These are phyloP conservation scores for Alfaro cultratus DNA, from an alignment of 2,797 vertebrate species.

Conservation along the genomic window DNA sequence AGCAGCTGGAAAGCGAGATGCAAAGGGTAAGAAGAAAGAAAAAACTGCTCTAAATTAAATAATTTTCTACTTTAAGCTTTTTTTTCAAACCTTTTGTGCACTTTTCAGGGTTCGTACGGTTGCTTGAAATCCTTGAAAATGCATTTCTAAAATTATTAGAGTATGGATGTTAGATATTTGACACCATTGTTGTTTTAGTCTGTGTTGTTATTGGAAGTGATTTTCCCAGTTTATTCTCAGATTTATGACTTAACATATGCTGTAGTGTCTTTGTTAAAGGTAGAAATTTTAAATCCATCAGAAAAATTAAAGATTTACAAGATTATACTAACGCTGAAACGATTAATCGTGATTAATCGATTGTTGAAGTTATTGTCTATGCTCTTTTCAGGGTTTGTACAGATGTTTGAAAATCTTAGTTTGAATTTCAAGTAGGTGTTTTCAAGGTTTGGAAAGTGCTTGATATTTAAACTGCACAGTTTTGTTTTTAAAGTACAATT, in stretches of 20 bases:
- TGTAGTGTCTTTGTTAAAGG: neutral
- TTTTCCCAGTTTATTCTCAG: neutral
- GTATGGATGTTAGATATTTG: neutral
- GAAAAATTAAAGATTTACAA: neutral
- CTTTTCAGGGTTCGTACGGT: too few relatives aligned
- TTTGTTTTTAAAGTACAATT: too few relatives aligned
- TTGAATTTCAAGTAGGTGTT: too few relatives aligned
- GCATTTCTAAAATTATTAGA: neutral
- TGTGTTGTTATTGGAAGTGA: neutral
- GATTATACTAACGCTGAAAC: neutral
- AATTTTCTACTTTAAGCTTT: neutral
- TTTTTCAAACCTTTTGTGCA: slow-evolving; percentile 30
- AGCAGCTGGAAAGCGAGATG: slow-evolving; percentile 98
- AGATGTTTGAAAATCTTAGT: too few relatives aligned
- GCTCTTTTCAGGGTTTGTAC: too few relatives aligned
- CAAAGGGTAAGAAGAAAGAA: slow-evolving; percentile 86
- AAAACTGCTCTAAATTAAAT: neutral
- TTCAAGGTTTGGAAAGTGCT: too few relatives aligned
- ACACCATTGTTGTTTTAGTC: neutral
- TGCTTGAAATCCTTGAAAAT: too few relatives aligned
- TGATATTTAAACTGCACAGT: too few relatives aligned
- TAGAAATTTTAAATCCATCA: neutral
- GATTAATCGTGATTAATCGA: too few relatives aligned
- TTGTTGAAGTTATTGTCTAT: too few relatives aligned
- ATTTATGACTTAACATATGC: neutral